A percentile compares a stretch with the other conserved stretches of the same genome.
phyloP scores from a whole-genome alignment of 2,888 invertebrate genomes.

The Drosophila gaucha region DNA sequence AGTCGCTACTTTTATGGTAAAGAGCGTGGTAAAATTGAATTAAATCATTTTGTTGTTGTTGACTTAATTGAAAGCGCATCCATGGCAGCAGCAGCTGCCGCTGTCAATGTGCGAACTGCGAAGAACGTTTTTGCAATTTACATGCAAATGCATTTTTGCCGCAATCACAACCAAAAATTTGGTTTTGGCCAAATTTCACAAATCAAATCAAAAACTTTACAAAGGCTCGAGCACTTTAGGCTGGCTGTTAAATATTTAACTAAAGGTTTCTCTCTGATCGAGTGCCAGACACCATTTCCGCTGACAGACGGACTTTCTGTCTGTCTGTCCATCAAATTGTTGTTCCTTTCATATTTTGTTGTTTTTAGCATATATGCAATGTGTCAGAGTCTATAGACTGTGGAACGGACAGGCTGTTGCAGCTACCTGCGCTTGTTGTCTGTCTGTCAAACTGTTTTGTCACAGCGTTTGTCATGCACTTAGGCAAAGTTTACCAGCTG shows the following conservation, averaged over 20 bases:
- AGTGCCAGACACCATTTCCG: conserved; percentile 16
- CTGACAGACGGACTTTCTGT: conserved; percentile 29
- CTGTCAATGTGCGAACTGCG: conserved; percentile 24
- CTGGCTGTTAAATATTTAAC: conserved; percentile 40
- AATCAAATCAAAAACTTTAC: conserved; percentile 6
- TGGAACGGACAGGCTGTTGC: conserved; percentile 19
- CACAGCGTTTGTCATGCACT: conserved; percentile 71
- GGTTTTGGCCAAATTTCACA: background rate
- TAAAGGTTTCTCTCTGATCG: conserved; percentile 13
- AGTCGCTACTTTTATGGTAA: conserved; percentile 18
- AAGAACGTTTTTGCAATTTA: conserved; percentile 44
- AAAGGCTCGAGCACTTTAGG: conserved; percentile 10
- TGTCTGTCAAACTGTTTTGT: conserved; percentile 59
- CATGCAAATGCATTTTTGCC: conserved; percentile 47
- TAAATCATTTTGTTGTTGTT: conserved; percentile 70
- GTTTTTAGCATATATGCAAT: conserved; percentile 31
- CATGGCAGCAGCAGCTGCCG: background rate
- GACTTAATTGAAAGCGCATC: conserved; percentile 66
- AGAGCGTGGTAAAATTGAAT: conserved; percentile 55
- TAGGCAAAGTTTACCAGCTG: conserved; percentile 62
- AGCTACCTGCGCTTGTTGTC: conserved; percentile 29
- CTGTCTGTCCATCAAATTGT: conserved; percentile 29
- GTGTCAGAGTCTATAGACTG: conserved; percentile 32
- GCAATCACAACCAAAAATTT: background rate
- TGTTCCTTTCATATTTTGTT: conserved; percentile 10